Conservation (phyloP, 2,888 invertebrate species). For the Lasius platythorax region DNA sequence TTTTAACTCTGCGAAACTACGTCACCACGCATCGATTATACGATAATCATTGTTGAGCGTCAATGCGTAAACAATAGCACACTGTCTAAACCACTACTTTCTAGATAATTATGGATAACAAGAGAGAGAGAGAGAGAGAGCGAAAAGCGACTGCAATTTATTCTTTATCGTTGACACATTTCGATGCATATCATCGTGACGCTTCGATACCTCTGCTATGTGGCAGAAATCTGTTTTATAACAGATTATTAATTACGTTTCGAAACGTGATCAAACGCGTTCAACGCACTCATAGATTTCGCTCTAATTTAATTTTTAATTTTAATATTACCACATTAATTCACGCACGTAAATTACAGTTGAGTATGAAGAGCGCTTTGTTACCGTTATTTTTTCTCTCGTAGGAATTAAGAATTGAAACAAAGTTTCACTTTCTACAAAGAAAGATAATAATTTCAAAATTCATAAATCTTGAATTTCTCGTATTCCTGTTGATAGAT, state of each 20-base stretch:
- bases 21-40: constrained; percentile 29
- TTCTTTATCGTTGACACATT: constrained; percentile 54
- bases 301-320: not conserved
- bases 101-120: constrained; percentile 47
- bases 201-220: constrained; percentile 31
- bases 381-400: not conserved
- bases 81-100: constrained; percentile 38
- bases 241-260: constrained; percentile 6
- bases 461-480: not conserved
- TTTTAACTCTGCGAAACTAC: not conserved
- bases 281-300: not conserved
- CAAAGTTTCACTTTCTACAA: not conserved
- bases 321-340: not conserved
- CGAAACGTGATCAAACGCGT: not conserved
- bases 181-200: constrained; percentile 34
- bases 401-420: not conserved
- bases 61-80: constrained; percentile 50
- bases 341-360: not conserved
- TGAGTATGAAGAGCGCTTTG: not conserved
- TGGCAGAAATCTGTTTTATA: constrained; percentile 34
- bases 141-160: constrained; percentile 41
- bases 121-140: not conserved
- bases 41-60: constrained; percentile 33
- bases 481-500: not conserved
- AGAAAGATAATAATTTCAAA: not conserved